Percentiles rank a stretch among this genome's conserved stretches.
phyloP scores from a whole-genome alignment of 2,797 vertebrate genomes.

The Sylvilagus floridanus region DNA sequence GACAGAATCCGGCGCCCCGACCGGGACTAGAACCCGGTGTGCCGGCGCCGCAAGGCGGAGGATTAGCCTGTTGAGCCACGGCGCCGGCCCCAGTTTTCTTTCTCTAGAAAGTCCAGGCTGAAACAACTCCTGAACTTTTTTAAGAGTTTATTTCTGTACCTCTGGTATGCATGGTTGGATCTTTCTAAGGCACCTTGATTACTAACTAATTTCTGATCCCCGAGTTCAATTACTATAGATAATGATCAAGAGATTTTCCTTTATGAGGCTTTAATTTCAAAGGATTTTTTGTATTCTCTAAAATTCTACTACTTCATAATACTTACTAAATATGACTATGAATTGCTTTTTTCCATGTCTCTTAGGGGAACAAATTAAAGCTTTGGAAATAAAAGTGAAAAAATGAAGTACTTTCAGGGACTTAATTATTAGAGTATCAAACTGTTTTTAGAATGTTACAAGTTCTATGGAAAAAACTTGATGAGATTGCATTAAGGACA shows the following conservation, averaged over 20 bases:
- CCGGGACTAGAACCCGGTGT: too few relatives aligned
- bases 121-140: neutral
- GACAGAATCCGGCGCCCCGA: too few relatives aligned
- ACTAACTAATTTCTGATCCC: neutral
- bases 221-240: neutral
- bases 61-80: too few relatives aligned
- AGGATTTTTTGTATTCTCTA: neutral
- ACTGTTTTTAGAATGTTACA: slow-evolving; percentile 22
- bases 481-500: neutral
- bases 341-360: neutral
- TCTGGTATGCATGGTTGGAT: neutral
- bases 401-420: neutral
- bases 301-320: neutral
- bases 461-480: neutral
- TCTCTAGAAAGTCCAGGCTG: neutral
- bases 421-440: slow-evolving; percentile 16
- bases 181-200: neutral
- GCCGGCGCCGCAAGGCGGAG: too few relatives aligned
- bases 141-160: slow-evolving; percentile 1
- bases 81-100: too few relatives aligned
- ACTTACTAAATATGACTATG: slow-evolving; percentile 11
- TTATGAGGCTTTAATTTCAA: slow-evolving; percentile 26
- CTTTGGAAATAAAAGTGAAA: slow-evolving; percentile 55
- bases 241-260: neutral
- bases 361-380: slow-evolving; percentile 18